Evolutionary conservation across 2,888 invertebrate species (phyloP), one percentile per base, ranked within the genome.

Genomic region (Lasiommata megera): DNA sequence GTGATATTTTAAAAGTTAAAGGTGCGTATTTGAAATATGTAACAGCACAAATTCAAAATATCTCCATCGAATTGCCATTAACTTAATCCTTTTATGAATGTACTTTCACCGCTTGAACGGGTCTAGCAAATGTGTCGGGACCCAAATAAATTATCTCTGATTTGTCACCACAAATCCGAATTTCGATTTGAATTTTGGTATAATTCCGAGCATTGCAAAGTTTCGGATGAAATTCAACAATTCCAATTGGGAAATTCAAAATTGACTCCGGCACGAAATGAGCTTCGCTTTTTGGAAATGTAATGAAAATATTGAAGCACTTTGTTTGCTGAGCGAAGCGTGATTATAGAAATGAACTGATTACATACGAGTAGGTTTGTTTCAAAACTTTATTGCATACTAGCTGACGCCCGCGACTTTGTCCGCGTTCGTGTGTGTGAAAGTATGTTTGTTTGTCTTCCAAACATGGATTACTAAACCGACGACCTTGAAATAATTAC

Each of bases 171-270:
- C 62, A 59, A 60, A 51, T 56, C 51, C 53, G 53, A 52, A 61
- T 60, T 60, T 58, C 61, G 58, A 60, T 65, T 62, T 62, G 58
- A 62, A 65, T 61, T 65, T 64, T 62, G 56, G 52, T 56, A 38
- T 16, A 48, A 56, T 48, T 47, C 37, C 50, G 37, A 28, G n/a
- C 40, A 31, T 7, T 18, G 56, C 40, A 46, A 60, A 60, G 36
- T 60, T 58, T 56, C 47, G n/a, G 36, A 34, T 18, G 48, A 48
- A 48, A 48, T 48, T 16, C 48, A 48, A 36, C 46, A 31, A 36
- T 48, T 48, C 36, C 18, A 9, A 47, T 36, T 36, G 17, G 18
- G 18, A 9, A 36, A 48, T 37, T 48, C 46, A 29, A 31, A 46
- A 46, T 46, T 31, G 46, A 31, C 46, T 31, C 11, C 0, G 11